Conservation (phyloP, 2,888 invertebrate genomes). For the Balanococcus diminutus region DNA sequence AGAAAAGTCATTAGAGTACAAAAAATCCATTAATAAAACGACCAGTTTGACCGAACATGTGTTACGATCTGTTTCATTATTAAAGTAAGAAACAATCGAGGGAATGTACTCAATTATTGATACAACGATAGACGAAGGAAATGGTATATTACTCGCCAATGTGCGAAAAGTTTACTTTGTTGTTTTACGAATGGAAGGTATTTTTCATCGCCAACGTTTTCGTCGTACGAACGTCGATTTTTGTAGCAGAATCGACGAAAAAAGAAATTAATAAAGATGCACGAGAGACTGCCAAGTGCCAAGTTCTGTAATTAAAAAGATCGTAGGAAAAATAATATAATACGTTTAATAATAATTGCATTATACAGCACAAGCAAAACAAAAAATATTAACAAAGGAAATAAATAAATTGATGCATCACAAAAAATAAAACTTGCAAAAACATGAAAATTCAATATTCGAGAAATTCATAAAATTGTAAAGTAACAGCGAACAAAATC, state of each 20-base stretch:
- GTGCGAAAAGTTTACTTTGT: too few species aligned
- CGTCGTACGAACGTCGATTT: too few species aligned
- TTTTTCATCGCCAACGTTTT: too few species aligned
- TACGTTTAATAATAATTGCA: conserved; percentile 38
- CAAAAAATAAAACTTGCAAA: conserved; percentile 43
- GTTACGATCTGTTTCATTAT: neutral
- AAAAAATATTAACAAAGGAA: conserved; percentile 46
- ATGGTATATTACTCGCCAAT: too few species aligned
- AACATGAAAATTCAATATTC: conserved; percentile 6
- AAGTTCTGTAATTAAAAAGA: neutral
- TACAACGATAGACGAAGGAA: neutral
- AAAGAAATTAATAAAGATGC: neutral
- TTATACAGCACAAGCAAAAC: conserved; percentile 51
- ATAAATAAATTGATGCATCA: conserved; percentile 45
- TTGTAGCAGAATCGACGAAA: too few species aligned
- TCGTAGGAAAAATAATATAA: neutral
- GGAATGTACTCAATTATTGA: neutral
- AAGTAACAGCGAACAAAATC: conserved; percentile 5
- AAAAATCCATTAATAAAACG: neutral
- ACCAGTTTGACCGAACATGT: neutral
- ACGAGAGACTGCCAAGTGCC: neutral
- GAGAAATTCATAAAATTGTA: neutral
- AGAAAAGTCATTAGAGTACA: neutral
- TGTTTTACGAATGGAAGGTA: too few species aligned
- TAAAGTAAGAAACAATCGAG: neutral